These are phyloP conservation scores for Turritopsis rubra DNA, from an alignment of 30 jellyfish, hydroid and myxozoan genomes.

Conservation along the genomic window DNA sequence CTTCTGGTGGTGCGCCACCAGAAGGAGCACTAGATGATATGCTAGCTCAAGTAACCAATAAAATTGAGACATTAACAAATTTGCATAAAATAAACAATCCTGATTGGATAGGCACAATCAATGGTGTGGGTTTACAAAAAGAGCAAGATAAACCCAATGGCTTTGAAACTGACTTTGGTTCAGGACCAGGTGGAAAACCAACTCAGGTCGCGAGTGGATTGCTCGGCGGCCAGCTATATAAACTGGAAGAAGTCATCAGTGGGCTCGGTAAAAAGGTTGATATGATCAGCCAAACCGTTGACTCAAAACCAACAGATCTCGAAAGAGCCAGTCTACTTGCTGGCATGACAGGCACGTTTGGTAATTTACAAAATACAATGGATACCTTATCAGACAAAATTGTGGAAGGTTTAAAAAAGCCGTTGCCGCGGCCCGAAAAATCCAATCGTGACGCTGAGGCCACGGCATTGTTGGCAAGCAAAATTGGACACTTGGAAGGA, in stretches of 20 bases:
- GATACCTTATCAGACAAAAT: conserved; percentile 15
- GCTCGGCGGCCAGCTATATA: conserved; percentile 11
- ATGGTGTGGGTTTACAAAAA: conserved; percentile 8
- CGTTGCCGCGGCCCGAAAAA: background rate
- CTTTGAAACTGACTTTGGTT: conserved; percentile 9
- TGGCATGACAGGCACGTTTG: conserved; percentile 34
- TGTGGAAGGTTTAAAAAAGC: conserved; percentile 17
- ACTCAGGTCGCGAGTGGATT: conserved; percentile 14
- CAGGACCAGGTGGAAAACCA: conserved; percentile 15
- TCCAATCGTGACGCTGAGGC: conserved; percentile 9
- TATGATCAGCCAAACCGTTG: background rate
- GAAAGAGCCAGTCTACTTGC: conserved; percentile 25
- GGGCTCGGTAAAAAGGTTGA: background rate
- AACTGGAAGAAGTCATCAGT: conserved; percentile 15
- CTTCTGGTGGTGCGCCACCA: background rate
- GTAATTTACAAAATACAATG: conserved; percentile 23
- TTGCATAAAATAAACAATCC: background rate
- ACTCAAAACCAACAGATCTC: conserved; percentile 10
- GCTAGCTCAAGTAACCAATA: background rate
- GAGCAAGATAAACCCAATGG: conserved; percentile 14
- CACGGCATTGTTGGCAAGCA: conserved; percentile 12
- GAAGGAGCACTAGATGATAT: conserved; percentile 1
- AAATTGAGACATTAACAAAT: background rate
- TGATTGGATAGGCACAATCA: conserved; percentile 3
- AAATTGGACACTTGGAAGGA: conserved; percentile 12